Percentiles rank a stretch among this genome's conserved stretches.
Evolutionary conservation across 2,797 vertebrate genomes (phyloP).

Genomic region (Nothura maculosa): DNA sequence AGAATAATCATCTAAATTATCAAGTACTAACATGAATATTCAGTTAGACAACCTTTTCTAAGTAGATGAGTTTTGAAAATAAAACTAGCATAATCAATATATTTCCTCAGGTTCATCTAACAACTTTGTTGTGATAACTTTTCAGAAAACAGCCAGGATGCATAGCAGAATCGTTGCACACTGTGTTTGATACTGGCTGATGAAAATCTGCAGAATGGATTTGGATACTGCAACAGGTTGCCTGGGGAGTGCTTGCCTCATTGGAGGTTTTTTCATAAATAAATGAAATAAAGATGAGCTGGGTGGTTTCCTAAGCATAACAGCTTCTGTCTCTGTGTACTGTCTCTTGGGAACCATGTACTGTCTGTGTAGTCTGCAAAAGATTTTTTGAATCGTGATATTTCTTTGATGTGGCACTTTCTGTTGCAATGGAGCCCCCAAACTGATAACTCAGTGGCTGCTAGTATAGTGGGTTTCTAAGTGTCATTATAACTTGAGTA

Average conservation of each 20-base stretch:
- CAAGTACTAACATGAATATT: background rate
- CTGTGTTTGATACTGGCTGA: background rate
- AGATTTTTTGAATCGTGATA: background rate
- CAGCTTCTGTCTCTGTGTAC: background rate
- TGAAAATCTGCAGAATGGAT: background rate
- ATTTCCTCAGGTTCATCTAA: background rate
- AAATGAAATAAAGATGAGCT: slow-evolving; percentile 44
- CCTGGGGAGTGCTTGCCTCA: background rate
- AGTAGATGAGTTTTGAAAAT: background rate
- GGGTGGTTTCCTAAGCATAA: background rate
- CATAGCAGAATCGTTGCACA: background rate
- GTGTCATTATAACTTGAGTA: background rate
- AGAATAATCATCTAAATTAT: background rate
- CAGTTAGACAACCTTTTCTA: background rate
- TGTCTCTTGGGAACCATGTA: background rate
- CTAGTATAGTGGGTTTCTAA: background rate
- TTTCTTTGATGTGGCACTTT: background rate
- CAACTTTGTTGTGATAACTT: background rate
- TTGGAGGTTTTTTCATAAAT: slow-evolving; percentile 18
- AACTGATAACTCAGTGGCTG: background rate
- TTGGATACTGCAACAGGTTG: background rate
- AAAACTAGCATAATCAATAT: background rate
- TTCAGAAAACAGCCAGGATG: background rate
- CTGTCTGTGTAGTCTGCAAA: background rate
- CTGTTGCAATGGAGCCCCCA: background rate